These are phyloP conservation scores for Pristionchus japonicus DNA, from an alignment of 2,888 invertebrate species.

Conservation along the genomic window DNA sequence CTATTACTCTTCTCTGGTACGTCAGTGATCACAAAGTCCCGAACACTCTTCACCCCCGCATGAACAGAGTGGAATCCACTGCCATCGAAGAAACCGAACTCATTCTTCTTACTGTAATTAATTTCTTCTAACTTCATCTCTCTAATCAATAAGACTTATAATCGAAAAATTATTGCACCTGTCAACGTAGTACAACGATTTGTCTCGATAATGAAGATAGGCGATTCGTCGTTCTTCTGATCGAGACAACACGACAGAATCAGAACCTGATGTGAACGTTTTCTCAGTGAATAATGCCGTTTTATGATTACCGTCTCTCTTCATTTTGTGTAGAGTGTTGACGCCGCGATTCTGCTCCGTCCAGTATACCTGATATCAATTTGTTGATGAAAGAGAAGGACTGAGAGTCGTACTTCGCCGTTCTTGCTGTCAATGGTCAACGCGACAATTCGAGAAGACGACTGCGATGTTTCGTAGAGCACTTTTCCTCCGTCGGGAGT, in stretches of 20 bases:
- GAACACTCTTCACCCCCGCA: constrained; percentile 24
- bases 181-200: constrained; percentile 30
- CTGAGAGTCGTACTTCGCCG: no score
- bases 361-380: constrained; percentile 31
- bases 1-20: not conserved
- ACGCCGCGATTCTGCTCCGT: not conserved
- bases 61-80: constrained; percentile 41
- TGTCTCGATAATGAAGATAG: not conserved
- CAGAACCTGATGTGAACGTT: not conserved
- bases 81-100: constrained; percentile 37
- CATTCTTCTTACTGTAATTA: constrained; percentile 20
- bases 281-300: no score
- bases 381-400: no score
- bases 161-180: not conserved
- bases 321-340: constrained; percentile 17
- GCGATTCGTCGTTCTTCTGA: constrained; percentile 12
- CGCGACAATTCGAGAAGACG: not conserved
- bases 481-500: not conserved
- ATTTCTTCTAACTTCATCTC: not conserved
- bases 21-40: not conserved
- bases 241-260: not conserved
- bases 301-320: not conserved
- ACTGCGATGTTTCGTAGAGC: not conserved
- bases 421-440: not conserved
- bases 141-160: not conserved